These are phyloP conservation scores for Poliocrania exsul DNA, from an alignment of 2,797 vertebrate genomes.

Conservation along the genomic window DNA sequence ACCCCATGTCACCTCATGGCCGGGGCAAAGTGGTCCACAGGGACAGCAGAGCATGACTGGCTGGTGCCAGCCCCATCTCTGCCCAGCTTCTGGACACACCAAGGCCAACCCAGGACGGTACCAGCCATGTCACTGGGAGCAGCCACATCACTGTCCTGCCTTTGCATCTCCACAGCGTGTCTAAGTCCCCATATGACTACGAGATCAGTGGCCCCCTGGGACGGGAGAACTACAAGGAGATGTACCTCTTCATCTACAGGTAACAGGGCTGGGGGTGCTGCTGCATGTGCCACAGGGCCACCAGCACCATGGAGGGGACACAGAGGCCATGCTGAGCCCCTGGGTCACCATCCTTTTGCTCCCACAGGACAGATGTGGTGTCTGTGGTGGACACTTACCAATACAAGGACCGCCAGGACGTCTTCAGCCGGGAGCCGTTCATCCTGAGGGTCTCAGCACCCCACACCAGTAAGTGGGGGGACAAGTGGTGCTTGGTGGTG, in stretches of 20 bases:
- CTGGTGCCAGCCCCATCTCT: accelerated
- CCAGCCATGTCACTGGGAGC: not conserved
- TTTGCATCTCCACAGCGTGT: slow-evolving; percentile 14
- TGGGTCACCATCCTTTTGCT: not conserved
- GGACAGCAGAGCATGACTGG: not conserved
- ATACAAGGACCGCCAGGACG: slow-evolving; percentile 83
- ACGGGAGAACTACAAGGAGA: slow-evolving; percentile 87
- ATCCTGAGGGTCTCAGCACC: slow-evolving; percentile 84
- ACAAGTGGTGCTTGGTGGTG: accelerated
- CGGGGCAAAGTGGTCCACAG: accelerated
- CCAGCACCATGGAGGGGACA: accelerated
- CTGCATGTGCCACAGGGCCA: accelerated
- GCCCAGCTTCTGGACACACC: not conserved
- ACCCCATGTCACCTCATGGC: accelerated
- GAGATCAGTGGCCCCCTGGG: slow-evolving; percentile 87
- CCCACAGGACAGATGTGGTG: slow-evolving; percentile 75
- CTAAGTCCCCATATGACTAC: slow-evolving; percentile 70
- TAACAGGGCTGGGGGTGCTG: slow-evolving; percentile 20
- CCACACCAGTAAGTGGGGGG: slow-evolving; percentile 63
- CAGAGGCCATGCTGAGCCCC: accelerated
- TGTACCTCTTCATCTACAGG: slow-evolving; percentile 94
- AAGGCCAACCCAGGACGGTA: not conserved
- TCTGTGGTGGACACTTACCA: slow-evolving; percentile 84
- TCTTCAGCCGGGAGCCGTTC: slow-evolving; percentile 89
- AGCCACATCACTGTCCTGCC: not conserved